Evolutionary conservation across 2,113 vertebrate species (phyloP), one percentile per base, ranked within the genome.

Genomic region (Dolichallabes microphthalmus): DNA sequence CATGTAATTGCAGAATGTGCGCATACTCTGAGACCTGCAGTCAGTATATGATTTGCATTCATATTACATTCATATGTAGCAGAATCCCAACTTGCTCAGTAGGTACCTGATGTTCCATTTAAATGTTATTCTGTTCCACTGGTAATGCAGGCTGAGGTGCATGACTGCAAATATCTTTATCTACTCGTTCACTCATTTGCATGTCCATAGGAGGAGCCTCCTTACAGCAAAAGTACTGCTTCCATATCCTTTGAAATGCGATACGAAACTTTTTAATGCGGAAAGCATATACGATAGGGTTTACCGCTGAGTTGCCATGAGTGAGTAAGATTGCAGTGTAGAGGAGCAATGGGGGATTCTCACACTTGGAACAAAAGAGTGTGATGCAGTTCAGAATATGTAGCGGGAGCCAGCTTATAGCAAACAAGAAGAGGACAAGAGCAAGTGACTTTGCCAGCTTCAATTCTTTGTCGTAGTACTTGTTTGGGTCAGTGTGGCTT

Each of bases 301-400:
- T 99, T 95, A 99, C 98, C 19, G 98, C 98, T 0, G 98, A 99
- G 92, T 99, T 99, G 88, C 96, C 97, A 0, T 99, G 98, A 0
- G 97, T 98, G 90, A 99, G 96, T 90, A 98, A 95, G 92, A 99
- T 98, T 91, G 98, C 97, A 0, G 97, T 93, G 87, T 97, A 97
- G 83, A 94, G 93, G 80, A 98, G 93, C 86, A 94, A 93, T 53
- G 91, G 95, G 0, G 96, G 96, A 0, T 93, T 97, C 19, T 92
- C 17, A 22, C 96, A 98, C 30, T 93, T 88, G 0, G 96, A 95
- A 85, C 96, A 98, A 92, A 99, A 99, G 80, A 99, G 92, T 2
- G 96, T 97, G 92, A 98, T 93, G 89, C 97, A 98, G 93, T 99
- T 99, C 83, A 98, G 93, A 81, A 96, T 92, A 66, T 99, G 98